Evolutionary conservation across 2,797 vertebrate genomes (phyloP).

Genomic region (Ara ararauna): DNA sequence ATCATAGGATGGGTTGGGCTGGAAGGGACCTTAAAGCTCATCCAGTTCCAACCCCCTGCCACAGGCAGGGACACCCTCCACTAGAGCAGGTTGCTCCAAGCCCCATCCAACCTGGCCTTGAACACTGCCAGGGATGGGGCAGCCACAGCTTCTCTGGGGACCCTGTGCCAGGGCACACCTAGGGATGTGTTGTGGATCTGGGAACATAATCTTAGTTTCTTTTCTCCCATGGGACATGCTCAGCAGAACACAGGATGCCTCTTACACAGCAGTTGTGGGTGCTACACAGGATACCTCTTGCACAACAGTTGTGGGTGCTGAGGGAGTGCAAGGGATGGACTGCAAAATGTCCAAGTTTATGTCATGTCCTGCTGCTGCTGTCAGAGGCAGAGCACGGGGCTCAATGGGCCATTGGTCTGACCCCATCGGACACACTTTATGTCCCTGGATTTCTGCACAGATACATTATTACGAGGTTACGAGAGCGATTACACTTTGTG

Average conservation of each 20-base stretch:
- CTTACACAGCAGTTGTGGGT: not conserved
- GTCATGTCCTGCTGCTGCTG: not conserved
- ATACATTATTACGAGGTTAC: not conserved
- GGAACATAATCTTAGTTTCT: not conserved
- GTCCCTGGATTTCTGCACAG: not conserved
- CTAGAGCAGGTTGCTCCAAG: not conserved
- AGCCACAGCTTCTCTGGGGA: not conserved
- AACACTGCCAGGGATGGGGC: not conserved
- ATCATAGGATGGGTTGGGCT: not conserved
- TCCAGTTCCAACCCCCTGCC: not conserved
- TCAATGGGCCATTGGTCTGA: not conserved
- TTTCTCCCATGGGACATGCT: not conserved
- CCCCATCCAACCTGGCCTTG: not conserved
- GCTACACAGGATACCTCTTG: not conserved
- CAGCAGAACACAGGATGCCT: not conserved
- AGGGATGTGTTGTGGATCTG: not conserved
- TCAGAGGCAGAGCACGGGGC: not conserved
- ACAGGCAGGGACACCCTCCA: not conserved
- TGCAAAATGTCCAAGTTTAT: not conserved
- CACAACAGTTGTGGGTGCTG: not conserved
- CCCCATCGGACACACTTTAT: not conserved
- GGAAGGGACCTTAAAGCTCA: not conserved
- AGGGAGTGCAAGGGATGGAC: not conserved
- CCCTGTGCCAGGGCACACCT: not conserved
- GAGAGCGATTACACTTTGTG: not conserved